Percentiles rank a stretch among this genome's conserved stretches.
Evolutionary conservation across 2,113 vertebrate genomes (phyloP).

Genomic region (Vidua macroura): DNA sequence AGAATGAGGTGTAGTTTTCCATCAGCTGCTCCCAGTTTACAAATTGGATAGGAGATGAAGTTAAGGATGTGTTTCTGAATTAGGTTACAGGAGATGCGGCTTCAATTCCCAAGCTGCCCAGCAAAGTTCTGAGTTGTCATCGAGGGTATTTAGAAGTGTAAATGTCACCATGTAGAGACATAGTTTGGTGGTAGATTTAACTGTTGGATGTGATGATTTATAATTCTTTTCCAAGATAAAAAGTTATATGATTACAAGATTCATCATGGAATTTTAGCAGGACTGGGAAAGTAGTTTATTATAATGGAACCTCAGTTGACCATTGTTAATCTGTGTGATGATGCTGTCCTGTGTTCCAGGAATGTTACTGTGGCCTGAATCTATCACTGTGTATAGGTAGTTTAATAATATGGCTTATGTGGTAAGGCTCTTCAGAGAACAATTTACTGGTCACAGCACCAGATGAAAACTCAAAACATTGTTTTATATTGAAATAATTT

Average conservation of each 20-base stretch:
- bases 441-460: not conserved
- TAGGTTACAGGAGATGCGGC: not conserved
- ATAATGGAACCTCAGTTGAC: not conserved
- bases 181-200: not conserved
- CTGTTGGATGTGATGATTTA: fast-evolving
- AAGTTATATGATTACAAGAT: not conserved
- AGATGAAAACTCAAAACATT: not conserved
- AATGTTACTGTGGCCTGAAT: not conserved
- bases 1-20: not conserved
- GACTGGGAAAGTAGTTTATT: not conserved
- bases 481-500: not conserved
- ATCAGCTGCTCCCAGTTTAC: not conserved
- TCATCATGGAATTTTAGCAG: not conserved
- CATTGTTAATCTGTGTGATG: not conserved
- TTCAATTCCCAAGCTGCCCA: not conserved
- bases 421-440: not conserved
- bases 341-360: not conserved
- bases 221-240: not conserved
- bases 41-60: not conserved
- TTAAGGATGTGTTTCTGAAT: not conserved
- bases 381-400: not conserved
- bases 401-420: not conserved
- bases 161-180: too few relatives aligned
- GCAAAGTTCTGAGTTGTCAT: not conserved
- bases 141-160: not conserved